Conservation (phyloP, 1,140 invertebrate species). For the Hermetia illucens region DNA sequence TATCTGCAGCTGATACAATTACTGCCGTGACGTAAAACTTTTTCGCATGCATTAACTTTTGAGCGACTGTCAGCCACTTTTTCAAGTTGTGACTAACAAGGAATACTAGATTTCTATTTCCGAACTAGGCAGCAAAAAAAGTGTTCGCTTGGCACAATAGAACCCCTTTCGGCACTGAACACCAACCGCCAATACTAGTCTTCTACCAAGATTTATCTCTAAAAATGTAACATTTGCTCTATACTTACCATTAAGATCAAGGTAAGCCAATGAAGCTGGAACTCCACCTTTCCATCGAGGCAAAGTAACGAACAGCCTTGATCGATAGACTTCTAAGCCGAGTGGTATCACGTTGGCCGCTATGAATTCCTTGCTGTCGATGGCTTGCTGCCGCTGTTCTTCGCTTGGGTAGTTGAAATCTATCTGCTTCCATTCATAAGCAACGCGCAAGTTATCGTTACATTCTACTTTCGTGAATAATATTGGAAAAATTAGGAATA, state of each 20-base stretch:
- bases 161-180: no score
- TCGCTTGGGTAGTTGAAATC: conserved; percentile 47
- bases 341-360: conserved; percentile 54
- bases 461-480: conserved; percentile 8
- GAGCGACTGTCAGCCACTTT: no score
- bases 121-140: no score
- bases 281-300: conserved; percentile 60
- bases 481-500: not conserved
- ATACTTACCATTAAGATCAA: conserved; percentile 48
- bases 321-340: conserved; percentile 48
- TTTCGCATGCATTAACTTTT: no score
- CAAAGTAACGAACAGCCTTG: conserved; percentile 51
- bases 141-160: no score
- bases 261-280: conserved; percentile 54
- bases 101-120: no score
- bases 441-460: conserved; percentile 49
- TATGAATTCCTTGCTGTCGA: conserved; percentile 38
- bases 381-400: conserved; percentile 36
- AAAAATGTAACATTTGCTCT: no score
- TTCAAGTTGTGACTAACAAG: no score
- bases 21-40: no score
- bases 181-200: no score
- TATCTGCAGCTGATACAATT: no score
- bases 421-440: conserved; percentile 54
- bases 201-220: no score